These are phyloP conservation scores for Neolamprologus cancellatus DNA, from an alignment of 2,113 vertebrate genomes.

Conservation along the genomic window DNA sequence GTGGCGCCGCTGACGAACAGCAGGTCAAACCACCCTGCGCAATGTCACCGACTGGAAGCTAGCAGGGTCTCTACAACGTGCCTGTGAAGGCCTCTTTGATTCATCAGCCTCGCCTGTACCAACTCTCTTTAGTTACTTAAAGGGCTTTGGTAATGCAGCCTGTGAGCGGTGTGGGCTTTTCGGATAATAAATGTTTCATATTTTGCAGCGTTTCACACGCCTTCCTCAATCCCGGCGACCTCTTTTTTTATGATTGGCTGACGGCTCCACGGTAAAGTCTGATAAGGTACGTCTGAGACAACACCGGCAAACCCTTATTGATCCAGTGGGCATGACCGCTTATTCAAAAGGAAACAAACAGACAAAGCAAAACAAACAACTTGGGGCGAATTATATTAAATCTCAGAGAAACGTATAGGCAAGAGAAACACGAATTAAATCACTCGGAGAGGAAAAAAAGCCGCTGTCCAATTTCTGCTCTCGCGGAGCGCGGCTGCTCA, in stretches of 20 bases:
- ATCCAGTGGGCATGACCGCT: conserved; percentile 46
- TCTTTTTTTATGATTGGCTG: conserved; percentile 36
- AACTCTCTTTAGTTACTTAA: conserved; percentile 7
- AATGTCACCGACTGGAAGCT: conserved; percentile 19
- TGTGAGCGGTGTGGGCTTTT: conserved; percentile 9
- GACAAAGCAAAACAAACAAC: conserved; percentile 58
- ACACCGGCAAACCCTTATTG: conserved; percentile 39
- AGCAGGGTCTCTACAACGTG: neutral
- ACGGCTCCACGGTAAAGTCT: conserved; percentile 13
- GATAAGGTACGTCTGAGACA: conserved; percentile 48
- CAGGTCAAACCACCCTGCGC: conserved; percentile 26
- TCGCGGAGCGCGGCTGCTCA: conserved; percentile 54
- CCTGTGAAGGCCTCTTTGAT: neutral
- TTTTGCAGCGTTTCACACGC: conserved; percentile 23
- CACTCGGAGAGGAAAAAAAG: conserved; percentile 27
- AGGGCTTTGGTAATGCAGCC: conserved; percentile 5
- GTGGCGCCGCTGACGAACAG: neutral
- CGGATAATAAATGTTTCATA: conserved; percentile 37
- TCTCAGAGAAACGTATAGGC: conserved; percentile 44
- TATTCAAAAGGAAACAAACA: conserved; percentile 54
- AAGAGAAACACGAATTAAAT: conserved; percentile 58
- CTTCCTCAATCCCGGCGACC: conserved; percentile 12
- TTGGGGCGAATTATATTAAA: conserved; percentile 54
- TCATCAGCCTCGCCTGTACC: neutral
- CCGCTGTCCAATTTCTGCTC: conserved; percentile 61